These are phyloP conservation scores for Melanotaenia maccullochi DNA, from an alignment of 2,797 vertebrate genomes.

Conservation along the genomic window DNA sequence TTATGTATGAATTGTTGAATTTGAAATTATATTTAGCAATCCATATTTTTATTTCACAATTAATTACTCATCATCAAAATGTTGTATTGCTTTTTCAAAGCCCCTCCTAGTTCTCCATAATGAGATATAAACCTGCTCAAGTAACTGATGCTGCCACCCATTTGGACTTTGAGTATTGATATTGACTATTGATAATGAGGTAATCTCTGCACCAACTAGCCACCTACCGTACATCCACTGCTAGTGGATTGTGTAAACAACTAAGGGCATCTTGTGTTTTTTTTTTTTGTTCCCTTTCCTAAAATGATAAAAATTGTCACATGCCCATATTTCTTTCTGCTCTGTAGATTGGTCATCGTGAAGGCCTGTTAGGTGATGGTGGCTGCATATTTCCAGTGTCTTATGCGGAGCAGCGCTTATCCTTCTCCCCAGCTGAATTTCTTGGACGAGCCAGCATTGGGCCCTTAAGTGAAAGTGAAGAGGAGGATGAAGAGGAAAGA, in stretches of 20 bases:
- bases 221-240: background rate
- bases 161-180: background rate
- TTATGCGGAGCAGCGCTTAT: conserved; percentile 70
- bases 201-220: background rate
- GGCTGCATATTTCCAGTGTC: conserved; percentile 65
- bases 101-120: too few species aligned
- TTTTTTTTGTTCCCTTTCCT: background rate
- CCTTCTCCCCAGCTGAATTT: conserved; percentile 82
- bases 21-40: too few species aligned
- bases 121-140: too few species aligned
- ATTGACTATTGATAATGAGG: background rate
- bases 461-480: conserved; percentile 90
- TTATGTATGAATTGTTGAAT: too few species aligned
- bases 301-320: background rate
- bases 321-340: conserved; percentile 12
- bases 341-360: conserved; percentile 76
- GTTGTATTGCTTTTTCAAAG: too few species aligned
- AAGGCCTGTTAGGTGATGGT: conserved; percentile 61
- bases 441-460: conserved; percentile 82
- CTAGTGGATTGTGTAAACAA: background rate
- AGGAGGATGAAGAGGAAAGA: conserved; percentile 82
- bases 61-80: too few species aligned
- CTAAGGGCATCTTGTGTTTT: background rate
- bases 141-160: background rate
- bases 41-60: too few species aligned